A percentile compares a stretch with the other conserved stretches of the same genome.
Conservation (phyloP, 1,140 invertebrate genomes). For the Pogonognathellus flavescens region DNA sequence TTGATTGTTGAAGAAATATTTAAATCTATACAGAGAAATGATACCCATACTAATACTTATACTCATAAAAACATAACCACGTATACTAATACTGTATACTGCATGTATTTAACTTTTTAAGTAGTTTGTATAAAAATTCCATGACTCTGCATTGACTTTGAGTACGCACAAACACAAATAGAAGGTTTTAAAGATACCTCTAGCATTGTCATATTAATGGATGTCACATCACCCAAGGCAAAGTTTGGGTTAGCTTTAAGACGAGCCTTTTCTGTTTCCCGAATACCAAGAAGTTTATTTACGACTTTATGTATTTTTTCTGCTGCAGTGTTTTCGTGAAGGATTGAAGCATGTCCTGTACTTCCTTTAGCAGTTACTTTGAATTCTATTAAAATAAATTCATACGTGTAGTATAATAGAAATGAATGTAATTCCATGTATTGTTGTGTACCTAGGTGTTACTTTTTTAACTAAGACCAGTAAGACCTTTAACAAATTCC, state of each 20-base stretch:
- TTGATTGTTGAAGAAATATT: too few species aligned
- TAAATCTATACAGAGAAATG: too few species aligned
- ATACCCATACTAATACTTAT: too few species aligned
- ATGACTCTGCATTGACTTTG: too few species aligned
- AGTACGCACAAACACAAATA: not conserved
- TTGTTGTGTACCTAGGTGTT: too few species aligned
- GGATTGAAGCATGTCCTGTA: slow-evolving; percentile 89
- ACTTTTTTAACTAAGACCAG: too few species aligned
- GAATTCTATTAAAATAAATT: slow-evolving; percentile 58
- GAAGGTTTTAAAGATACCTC: slow-evolving; percentile 72
- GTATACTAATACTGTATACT: too few species aligned
- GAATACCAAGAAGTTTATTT: slow-evolving; percentile 82
- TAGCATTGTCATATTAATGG: slow-evolving; percentile 88
- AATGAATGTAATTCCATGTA: too few species aligned
- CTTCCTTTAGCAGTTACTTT: slow-evolving; percentile 73
- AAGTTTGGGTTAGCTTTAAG: slow-evolving; percentile 77
- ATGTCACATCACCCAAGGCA: slow-evolving; percentile 86
- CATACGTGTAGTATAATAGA: not conserved
- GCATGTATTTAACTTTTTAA: too few species aligned
- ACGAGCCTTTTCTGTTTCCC: slow-evolving; percentile 78
- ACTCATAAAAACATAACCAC: too few species aligned
- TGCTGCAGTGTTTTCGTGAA: slow-evolving; percentile 84
- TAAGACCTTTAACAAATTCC: too few species aligned
- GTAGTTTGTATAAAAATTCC: too few species aligned
- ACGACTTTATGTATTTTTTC: slow-evolving; percentile 86